Base-by-base conservation (phyloP, 2,888 invertebrate genomes). In the Caenorhabditis sp. region DNA sequence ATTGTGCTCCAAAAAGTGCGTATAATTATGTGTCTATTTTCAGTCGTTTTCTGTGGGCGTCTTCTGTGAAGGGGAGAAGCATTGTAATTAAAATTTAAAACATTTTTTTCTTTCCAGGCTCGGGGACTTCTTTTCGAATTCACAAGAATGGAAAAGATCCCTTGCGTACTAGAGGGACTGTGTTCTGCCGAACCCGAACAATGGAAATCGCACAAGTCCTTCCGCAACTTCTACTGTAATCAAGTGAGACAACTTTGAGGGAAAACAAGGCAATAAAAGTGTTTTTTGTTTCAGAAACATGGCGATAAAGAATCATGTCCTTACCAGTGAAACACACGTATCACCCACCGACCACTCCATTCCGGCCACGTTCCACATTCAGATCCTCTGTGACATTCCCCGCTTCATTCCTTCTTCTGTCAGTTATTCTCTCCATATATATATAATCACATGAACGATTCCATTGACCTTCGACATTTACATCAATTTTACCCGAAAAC, bases 111-210 rank as follows among this genome's bases (percentile, higher is more conserved):
- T 22, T 77, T 87, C 35, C 87, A 92, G 92, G 96, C 96, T 0
- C 92, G 96, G 65, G 96, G 96, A 13, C 91, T 97, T 3, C 91
- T 96, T 0, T 93, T 96, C 90, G 94, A 95, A 89, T 96, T 95
- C 90, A 92, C 95, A n/a, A 94, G 94, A 87, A 91, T 94, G 83
- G 92, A 93, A 24, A 93, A 93, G 83, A 93, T 96, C 73, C 96
- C 96, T 0, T 96, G 96, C 90, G 94, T 95, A 0, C 90, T 97
- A 53, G 93, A 93, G 7, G 94, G 94, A 13, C 50, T 83, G 6
- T 82, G 79, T 52, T 77, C 79, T 0, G 73, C 77, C 15, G 79
- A 79, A 48, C 50, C 73, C 15, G 86, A 85, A 48, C 88, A 88
- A 45, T 88, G 88, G 88, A 80, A 80, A 46, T 83, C 82, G 2